A percentile compares a stretch with the other conserved stretches of the same genome.
phyloP scores from a whole-genome alignment of 2,797 vertebrate genomes.

The Cacajao melanocephalus region DNA sequence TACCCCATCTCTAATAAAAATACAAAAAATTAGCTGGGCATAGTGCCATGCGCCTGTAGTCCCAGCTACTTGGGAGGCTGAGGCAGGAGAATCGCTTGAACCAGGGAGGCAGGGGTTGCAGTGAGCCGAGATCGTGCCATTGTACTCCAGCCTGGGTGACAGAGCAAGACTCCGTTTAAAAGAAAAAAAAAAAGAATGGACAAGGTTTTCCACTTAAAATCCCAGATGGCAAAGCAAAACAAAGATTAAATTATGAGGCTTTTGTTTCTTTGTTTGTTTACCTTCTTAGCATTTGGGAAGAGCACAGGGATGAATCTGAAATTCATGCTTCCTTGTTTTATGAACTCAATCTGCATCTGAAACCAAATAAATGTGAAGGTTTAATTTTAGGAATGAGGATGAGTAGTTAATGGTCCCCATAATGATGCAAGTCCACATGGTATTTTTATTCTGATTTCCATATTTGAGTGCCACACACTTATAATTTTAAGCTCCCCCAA shows the following conservation, averaged over 20 bases:
- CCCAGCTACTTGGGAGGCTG: too few relatives aligned
- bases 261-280: conserved; percentile 57
- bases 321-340: conserved; percentile 96
- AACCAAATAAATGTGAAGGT: conserved; percentile 76
- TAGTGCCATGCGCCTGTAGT: too few relatives aligned
- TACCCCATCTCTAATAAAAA: too few relatives aligned
- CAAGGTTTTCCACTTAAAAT: conserved; percentile 65
- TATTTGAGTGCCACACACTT: not conserved
- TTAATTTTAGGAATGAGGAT: conserved; percentile 79
- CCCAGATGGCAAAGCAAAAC: conserved; percentile 55
- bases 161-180: not conserved
- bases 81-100: too few relatives aligned
- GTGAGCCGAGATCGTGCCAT: too few relatives aligned
- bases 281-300: conserved; percentile 93
- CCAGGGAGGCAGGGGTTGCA: too few relatives aligned
- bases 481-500: not conserved
- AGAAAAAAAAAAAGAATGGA: not conserved
- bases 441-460: not conserved
- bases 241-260: conserved; percentile 39
- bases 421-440: not conserved
- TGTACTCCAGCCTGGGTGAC: too few relatives aligned
- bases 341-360: conserved; percentile 97
- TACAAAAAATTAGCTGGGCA: too few relatives aligned
- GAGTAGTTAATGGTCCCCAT: conserved; percentile 9
- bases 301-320: conserved; percentile 96